Percentiles rank a stretch among this genome's conserved stretches.
Evolutionary conservation across 1,140 invertebrate species (phyloP).

Genomic region (Drosophila miranda): DNA sequence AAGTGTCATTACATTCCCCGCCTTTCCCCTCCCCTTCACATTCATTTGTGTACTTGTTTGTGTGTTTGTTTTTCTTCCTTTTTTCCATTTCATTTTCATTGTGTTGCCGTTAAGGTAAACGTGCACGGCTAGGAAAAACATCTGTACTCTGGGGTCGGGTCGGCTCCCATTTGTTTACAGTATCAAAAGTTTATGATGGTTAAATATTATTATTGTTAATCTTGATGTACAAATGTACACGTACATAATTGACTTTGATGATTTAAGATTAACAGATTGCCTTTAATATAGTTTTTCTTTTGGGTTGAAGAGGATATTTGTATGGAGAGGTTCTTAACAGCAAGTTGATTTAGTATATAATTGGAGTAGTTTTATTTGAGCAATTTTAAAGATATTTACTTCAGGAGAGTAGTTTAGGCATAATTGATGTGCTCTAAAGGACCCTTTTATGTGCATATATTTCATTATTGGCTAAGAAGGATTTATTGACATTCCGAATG

Average conservation of each 20-base stretch:
- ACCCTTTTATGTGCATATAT: no score
- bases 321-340: no score
- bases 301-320: no score
- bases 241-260: conserved; percentile 1
- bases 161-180: conserved; percentile 12
- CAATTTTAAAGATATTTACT: no score
- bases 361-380: no score
- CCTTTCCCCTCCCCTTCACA: conserved; percentile 20
- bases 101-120: conserved; percentile 37
- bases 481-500: no score
- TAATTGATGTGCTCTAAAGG: no score
- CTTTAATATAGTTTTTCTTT: no score
- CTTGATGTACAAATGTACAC: conserved; percentile 10
- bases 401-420: neutral
- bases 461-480: no score
- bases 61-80: conserved; percentile 20
- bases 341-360: no score
- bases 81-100: conserved; percentile 26
- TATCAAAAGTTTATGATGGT: conserved; percentile 19
- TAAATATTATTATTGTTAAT: conserved; percentile 32
- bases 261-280: no score
- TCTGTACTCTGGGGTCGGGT: conserved; percentile 1
- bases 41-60: conserved; percentile 43
- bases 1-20: conserved; percentile 48
- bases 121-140: conserved; percentile 19